Evolutionary conservation across 2,888 invertebrate species (phyloP).

Genomic region (Hirtodrosophila trivittata): DNA sequence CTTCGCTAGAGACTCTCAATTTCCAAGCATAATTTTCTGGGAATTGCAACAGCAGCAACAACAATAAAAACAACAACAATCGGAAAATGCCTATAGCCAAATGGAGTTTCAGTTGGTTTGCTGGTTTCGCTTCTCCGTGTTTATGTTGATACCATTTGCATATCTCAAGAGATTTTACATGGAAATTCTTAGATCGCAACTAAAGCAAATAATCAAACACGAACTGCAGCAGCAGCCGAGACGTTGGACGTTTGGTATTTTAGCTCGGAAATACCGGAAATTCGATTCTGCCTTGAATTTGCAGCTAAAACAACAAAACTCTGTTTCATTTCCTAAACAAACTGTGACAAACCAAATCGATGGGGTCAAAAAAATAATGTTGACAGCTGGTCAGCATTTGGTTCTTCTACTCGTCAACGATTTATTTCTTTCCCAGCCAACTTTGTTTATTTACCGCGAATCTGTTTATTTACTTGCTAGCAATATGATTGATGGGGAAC

Average conservation of each 20-base stretch:
- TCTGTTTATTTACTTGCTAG: constrained; percentile 4
- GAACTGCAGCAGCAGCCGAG: not conserved
- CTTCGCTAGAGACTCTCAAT: constrained; percentile 68
- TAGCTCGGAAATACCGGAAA: constrained; percentile 41
- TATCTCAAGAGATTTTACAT: constrained; percentile 39
- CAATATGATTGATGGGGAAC: constrained; percentile 47
- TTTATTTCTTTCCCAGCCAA: not conserved
- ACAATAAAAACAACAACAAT: constrained; percentile 19
- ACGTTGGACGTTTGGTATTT: too few species aligned
- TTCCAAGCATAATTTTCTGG: constrained; percentile 71
- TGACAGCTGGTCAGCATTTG: constrained; percentile 46
- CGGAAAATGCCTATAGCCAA: constrained; percentile 43
- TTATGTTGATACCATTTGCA: constrained; percentile 46
- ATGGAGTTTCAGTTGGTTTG: constrained; percentile 41
- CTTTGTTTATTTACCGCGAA: constrained; percentile 15
- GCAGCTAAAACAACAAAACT: constrained; percentile 43
- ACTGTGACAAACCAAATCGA: constrained; percentile 38
- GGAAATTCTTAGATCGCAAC: constrained; percentile 55
- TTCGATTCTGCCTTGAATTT: constrained; percentile 9
- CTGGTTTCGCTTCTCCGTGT: constrained; percentile 46
- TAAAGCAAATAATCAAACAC: constrained; percentile 3
- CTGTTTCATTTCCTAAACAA: constrained; percentile 40
- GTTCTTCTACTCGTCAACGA: constrained; percentile 4
- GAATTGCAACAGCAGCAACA: constrained; percentile 54
- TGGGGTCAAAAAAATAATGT: constrained; percentile 26